These are phyloP conservation scores for Drosophila diplacantha DNA, from an alignment of 2,888 invertebrate genomes.

Conservation along the genomic window DNA sequence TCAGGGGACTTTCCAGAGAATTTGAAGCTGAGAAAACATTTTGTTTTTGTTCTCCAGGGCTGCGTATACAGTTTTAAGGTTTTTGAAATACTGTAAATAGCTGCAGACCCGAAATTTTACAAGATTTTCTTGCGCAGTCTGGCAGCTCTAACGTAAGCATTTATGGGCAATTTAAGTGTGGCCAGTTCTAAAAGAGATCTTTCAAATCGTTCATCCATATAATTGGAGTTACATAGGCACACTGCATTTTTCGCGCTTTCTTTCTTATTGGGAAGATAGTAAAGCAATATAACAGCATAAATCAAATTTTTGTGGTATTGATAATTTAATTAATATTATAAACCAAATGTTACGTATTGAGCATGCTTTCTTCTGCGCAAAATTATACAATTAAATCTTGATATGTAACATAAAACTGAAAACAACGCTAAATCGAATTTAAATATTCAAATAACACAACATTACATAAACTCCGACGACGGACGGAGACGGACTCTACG, in stretches of 20 bases:
- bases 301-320: neutral
- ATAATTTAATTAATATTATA: conserved; percentile 13
- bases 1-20: too few relatives aligned
- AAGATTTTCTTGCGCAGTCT: neutral
- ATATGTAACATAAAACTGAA: conserved; percentile 6
- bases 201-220: too few relatives aligned
- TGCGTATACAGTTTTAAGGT: fast-evolving
- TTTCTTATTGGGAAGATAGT: neutral
- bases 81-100: neutral
- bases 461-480: conserved; percentile 39
- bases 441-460: conserved; percentile 12
- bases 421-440: conserved; percentile 5
- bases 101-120: fast-evolving
- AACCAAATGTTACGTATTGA: neutral
- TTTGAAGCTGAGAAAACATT: neutral
- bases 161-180: neutral
- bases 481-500: conserved; percentile 45
- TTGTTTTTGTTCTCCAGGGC: neutral
- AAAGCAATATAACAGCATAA: neutral
- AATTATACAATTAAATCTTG: conserved; percentile 13
- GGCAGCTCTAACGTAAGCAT: neutral
- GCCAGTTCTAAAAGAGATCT: neutral
- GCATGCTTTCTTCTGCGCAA: neutral
- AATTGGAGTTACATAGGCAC: neutral
- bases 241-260: neutral